Evolutionary conservation across 1,140 invertebrate species (phyloP).

Genomic region (Temnothorax nylanderi): DNA sequence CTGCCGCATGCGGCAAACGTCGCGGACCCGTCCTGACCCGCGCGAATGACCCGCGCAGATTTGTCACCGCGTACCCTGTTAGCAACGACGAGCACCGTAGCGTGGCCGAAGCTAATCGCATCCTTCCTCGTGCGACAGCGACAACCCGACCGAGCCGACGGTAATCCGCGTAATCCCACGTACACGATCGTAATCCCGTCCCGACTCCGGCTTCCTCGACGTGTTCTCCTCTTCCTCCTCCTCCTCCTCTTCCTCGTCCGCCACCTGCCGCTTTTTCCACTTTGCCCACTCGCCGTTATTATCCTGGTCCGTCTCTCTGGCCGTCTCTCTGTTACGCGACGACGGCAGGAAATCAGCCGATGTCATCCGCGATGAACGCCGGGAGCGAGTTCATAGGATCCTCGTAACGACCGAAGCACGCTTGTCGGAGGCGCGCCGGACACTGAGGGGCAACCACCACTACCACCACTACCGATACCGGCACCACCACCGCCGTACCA

Average conservation of each 20-base stretch:
- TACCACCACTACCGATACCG: slow-evolving; percentile 66
- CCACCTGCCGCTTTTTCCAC: not conserved
- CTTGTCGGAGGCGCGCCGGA: slow-evolving; percentile 85
- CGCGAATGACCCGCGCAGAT: slow-evolving; percentile 10
- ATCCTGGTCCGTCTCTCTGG: not conserved
- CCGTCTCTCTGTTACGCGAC: slow-evolving; percentile 40
- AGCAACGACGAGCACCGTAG: slow-evolving; percentile 14
- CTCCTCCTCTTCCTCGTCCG: not conserved
- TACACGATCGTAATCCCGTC: slow-evolving; percentile 26
- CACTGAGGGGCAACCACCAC: slow-evolving; percentile 84
- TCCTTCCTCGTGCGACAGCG: slow-evolving; percentile 20
- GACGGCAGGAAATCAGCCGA: slow-evolving; percentile 46
- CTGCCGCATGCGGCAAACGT: slow-evolving; percentile 46
- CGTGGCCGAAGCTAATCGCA: slow-evolving; percentile 33
- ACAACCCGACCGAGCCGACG: not conserved
- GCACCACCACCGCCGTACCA: slow-evolving; percentile 54
- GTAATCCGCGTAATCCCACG: not conserved
- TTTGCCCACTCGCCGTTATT: slow-evolving; percentile 22
- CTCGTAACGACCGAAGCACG: slow-evolving; percentile 81
- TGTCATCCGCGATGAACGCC: slow-evolving; percentile 66
- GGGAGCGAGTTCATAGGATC: slow-evolving; percentile 65
- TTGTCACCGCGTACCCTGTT: not conserved
- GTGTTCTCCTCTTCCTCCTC: not conserved
- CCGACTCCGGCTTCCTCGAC: not conserved
- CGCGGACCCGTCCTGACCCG: slow-evolving; percentile 43